Base-by-base conservation (phyloP, 2,888 invertebrate genomes). In the Himalopsyche tibetana region DNA sequence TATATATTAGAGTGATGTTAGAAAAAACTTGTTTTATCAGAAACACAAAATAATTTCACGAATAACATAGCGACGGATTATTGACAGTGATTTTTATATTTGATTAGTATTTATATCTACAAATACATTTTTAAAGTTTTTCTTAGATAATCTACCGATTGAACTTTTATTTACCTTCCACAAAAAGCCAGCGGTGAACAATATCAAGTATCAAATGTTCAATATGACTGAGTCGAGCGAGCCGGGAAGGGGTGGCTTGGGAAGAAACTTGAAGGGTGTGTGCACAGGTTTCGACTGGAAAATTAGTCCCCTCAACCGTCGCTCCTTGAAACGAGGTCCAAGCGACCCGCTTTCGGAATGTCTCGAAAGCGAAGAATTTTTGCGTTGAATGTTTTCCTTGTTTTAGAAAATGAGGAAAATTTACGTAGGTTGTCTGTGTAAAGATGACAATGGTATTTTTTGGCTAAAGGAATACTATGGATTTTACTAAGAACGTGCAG, bases 211-310 rank as follows among this genome's bases (percentile, higher is more conserved):
- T 74, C 38, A 74, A 74, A 74, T 74, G 74, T 74, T 74, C 5
- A 36, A 36, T 74, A 36, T 36, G 28, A 15, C 74, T 74, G 74
- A 51, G 51, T 15, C 74, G 8, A 36, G n/a, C 11, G 15, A 38
- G 74, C 15, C 8, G 51, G 51, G 12, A 15, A 4, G 74, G 15
- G 28, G 63, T 63, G 15, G 74, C 12, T 5, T 74, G 74, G 12
- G 74, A 74, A 36, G 74, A 38, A 74, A 74, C 36, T 74, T 74
- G 74, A 74, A 74, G 74, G 74, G 74, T 74, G 36, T 74, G 36
- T 74, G 74, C 36, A 74, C 74, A 74, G 74, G 74, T 36, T 74
- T 74, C 74, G 74, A 19, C 74, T 74, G 36, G 74, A 19, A 74
- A 74, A 74, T 74, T 74, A 74, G 74, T 74, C 74, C 74, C 36